A percentile compares a stretch with the other conserved stretches of the same genome.
Evolutionary conservation across 1,140 invertebrate genomes (phyloP).

Genomic region (Drosophila littoralis): DNA sequence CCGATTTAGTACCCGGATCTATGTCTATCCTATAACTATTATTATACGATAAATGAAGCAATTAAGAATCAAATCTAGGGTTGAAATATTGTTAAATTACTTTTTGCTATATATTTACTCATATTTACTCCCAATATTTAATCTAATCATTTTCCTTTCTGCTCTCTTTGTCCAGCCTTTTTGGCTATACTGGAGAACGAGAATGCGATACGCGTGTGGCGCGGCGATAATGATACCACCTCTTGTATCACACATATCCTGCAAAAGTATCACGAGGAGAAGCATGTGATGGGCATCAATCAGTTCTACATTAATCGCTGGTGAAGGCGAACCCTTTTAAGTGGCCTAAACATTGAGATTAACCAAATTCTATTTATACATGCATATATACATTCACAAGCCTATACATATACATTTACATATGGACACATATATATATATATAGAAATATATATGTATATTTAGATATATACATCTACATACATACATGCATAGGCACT

Average conservation of each 20-base stretch:
- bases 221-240: slow-evolving; percentile 82
- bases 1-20: too few species aligned
- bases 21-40: too few species aligned
- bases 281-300: slow-evolving; percentile 84
- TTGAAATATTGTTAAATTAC: too few species aligned
- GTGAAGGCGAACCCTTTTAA: slow-evolving; percentile 54
- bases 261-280: slow-evolving; percentile 84
- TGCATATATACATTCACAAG: slow-evolving; percentile 24
- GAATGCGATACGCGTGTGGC: slow-evolving; percentile 82
- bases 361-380: slow-evolving; percentile 73
- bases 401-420: slow-evolving; percentile 18
- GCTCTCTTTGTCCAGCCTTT: slow-evolving; percentile 60
- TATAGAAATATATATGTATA: slow-evolving; percentile 14
- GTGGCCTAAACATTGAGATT: slow-evolving; percentile 73
- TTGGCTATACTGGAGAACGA: slow-evolving; percentile 82
- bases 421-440: slow-evolving; percentile 6
- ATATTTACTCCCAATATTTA: too few species aligned
- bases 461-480: slow-evolving; percentile 10
- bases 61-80: too few species aligned
- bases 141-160: too few species aligned
- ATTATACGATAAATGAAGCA: too few species aligned
- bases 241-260: slow-evolving; percentile 84
- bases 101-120: too few species aligned
- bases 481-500: slow-evolving; percentile 10
- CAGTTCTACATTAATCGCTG: slow-evolving; percentile 81